Conservation (phyloP, 2,888 invertebrate species). For the Apamea anceps region DNA sequence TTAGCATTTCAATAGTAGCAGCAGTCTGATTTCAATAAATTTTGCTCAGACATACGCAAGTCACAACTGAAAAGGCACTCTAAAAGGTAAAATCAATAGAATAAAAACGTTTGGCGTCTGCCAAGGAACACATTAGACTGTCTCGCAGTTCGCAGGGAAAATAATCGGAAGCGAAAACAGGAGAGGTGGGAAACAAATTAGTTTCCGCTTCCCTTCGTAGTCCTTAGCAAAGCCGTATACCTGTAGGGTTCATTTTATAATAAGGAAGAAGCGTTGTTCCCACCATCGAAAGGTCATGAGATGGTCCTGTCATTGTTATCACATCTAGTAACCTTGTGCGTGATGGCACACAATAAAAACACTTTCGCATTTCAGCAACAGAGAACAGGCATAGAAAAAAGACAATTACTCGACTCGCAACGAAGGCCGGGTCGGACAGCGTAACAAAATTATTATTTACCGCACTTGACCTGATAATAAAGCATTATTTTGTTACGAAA, state of each 20-base stretch:
- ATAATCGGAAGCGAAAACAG: constrained; percentile 28
- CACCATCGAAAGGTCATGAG: constrained; percentile 33
- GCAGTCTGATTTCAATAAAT: not conserved
- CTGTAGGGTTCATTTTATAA: constrained; percentile 9
- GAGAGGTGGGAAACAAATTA: constrained; percentile 32
- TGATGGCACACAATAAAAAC: constrained; percentile 57
- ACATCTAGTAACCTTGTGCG: constrained; percentile 45
- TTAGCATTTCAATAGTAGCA: not conserved
- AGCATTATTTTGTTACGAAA: constrained; percentile 62
- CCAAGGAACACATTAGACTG: constrained; percentile 39
- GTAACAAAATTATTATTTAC: constrained; percentile 67
- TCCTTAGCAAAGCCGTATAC: not conserved
- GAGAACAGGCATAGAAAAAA: constrained; percentile 55
- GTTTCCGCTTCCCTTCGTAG: not conserved
- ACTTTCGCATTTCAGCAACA: constrained; percentile 55
- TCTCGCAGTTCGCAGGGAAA: constrained; percentile 12
- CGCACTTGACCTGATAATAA: constrained; percentile 74
- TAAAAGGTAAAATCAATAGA: constrained; percentile 18
- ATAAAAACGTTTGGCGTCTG: constrained; percentile 26
- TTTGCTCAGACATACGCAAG: not conserved
- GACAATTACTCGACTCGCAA: constrained; percentile 57
- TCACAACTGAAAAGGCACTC: not conserved
- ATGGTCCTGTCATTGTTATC: constrained; percentile 42
- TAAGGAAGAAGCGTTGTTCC: constrained; percentile 1
- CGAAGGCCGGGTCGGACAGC: constrained; percentile 62